phyloP scores from a whole-genome alignment of 2,888 invertebrate genomes.

The Andricus quercusramuli region DNA sequence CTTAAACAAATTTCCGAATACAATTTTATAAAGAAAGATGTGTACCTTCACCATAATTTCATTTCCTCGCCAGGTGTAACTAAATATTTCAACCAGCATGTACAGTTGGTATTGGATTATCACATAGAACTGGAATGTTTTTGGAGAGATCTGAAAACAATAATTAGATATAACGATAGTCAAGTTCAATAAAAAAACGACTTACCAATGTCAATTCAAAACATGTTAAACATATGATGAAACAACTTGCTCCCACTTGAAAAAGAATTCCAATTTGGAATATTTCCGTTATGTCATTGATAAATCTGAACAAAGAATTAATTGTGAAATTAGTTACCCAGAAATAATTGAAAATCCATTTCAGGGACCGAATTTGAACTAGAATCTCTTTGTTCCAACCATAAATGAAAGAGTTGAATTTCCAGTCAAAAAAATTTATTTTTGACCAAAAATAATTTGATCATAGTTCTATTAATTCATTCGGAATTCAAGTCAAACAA shows the following conservation, averaged over 20 bases:
- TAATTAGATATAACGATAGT: too few species aligned
- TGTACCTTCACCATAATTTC: constrained; percentile 10
- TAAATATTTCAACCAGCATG: constrained; percentile 8
- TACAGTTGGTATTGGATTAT: not conserved
- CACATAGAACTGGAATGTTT: constrained; percentile 13
- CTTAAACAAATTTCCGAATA: not conserved
- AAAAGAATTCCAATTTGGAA: constrained; percentile 21
- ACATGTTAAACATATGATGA: constrained; percentile 11
- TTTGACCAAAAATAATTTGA: too few species aligned
- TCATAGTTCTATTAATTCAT: too few species aligned
- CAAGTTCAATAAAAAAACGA: too few species aligned
- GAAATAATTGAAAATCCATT: too few species aligned
- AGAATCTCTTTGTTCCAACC: too few species aligned
- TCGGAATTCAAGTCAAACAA: too few species aligned
- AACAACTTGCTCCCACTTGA: constrained; percentile 5
- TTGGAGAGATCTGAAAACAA: not conserved
- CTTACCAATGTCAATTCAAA: constrained; percentile 19
- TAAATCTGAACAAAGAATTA: not conserved
- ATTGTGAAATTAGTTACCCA: too few species aligned
- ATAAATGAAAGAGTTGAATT: too few species aligned
- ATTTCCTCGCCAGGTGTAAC: constrained; percentile 26
- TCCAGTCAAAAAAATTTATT: too few species aligned
- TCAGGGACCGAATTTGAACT: too few species aligned
- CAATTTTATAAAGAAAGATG: too few species aligned
- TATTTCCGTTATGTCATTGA: constrained; percentile 1